Base-by-base conservation (phyloP, 35 echinoderm and acorn worm genomes). In the Chiridota heheva region DNA sequence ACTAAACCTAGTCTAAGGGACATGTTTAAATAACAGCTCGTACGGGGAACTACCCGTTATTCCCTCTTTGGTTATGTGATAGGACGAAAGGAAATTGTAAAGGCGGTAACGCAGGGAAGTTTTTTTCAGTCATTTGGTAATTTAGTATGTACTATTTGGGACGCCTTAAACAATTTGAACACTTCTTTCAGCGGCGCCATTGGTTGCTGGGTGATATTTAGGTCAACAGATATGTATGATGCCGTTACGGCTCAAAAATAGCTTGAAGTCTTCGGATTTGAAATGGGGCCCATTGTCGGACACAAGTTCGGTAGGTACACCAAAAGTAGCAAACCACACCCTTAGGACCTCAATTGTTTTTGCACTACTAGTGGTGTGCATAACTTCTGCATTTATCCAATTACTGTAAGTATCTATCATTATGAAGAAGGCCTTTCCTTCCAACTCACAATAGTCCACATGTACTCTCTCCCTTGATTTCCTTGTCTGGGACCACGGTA, bases 271-370 rank as follows among this genome's bases (percentile, higher is more conserved):
- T 45, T 87, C 68, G 20, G 84, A 86, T 8, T 63, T 66, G 62
- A 89, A 84, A 20, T 89, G 86, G 27, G 86, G 86, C 8, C 91
- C 91, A 73, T 95, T 95, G 62, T 95, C 91, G 15, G 78, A 80
- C 70, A 95, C 91, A 22, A 78, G 31, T 18, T n/a, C 47, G 3
- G 47, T 37, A 13, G 81, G 86, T 48, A 95, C 65, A 25, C 91
- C 91, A 89, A 74, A 73, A 20, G 39, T 66, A 10, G 72, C 86
- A 85, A 95, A 89, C 72, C 30, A 55, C 13, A 18, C 37, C 45
- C 75, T 61, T 41, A 84, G 42, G 5, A 32, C 47, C 48, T 84
- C 72, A 42, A 94, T 84, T 8, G 72, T 89, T 69, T 71, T 60
- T 58, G 67, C 67, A 75, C 22, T 70, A 25, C 60, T 89, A 18